Evolutionary conservation across 2,888 invertebrate species (phyloP).

Genomic region (Eupeodes luniger): DNA sequence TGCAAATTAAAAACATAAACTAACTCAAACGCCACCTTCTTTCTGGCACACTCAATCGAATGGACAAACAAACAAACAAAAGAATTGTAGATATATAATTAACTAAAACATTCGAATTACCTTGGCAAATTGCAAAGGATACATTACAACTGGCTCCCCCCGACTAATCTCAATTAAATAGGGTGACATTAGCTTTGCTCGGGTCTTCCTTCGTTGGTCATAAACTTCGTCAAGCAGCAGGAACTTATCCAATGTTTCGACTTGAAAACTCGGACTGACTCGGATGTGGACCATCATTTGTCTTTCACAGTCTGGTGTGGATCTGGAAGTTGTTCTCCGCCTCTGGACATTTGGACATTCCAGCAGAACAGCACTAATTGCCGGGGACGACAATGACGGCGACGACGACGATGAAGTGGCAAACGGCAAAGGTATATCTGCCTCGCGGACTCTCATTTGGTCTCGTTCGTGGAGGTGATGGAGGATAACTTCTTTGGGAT

Average conservation of each 20-base stretch:
- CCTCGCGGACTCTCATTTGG: background rate
- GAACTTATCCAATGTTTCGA: slow-evolving; percentile 77
- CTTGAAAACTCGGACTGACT: slow-evolving; percentile 77
- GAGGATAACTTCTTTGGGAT: slow-evolving; percentile 24
- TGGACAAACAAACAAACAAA: background rate
- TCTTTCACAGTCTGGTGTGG: slow-evolving; percentile 70
- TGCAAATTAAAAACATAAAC: slow-evolving; percentile 32
- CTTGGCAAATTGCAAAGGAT: slow-evolving; percentile 79
- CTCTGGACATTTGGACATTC: slow-evolving; percentile 74
- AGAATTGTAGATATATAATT: slow-evolving; percentile 1
- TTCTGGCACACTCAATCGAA: background rate
- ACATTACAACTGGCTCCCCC: slow-evolving; percentile 79
- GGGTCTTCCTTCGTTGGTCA: slow-evolving; percentile 76
- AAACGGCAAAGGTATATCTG: slow-evolving; percentile 34
- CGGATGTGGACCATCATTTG: slow-evolving; percentile 79
- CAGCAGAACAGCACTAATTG: slow-evolving; percentile 78
- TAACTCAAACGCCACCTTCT: background rate
- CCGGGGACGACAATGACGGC: slow-evolving; percentile 43
- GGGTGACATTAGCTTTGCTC: slow-evolving; percentile 79
- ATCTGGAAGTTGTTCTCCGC: background rate
- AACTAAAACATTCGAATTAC: slow-evolving; percentile 69
- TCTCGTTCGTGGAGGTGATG: slow-evolving; percentile 4
- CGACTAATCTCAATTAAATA: slow-evolving; percentile 79
- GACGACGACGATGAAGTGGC: slow-evolving; percentile 13
- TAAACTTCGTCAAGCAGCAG: slow-evolving; percentile 79